These are phyloP conservation scores for Caerostris darwini DNA, from an alignment of 1,140 invertebrate genomes.

Conservation along the genomic window DNA sequence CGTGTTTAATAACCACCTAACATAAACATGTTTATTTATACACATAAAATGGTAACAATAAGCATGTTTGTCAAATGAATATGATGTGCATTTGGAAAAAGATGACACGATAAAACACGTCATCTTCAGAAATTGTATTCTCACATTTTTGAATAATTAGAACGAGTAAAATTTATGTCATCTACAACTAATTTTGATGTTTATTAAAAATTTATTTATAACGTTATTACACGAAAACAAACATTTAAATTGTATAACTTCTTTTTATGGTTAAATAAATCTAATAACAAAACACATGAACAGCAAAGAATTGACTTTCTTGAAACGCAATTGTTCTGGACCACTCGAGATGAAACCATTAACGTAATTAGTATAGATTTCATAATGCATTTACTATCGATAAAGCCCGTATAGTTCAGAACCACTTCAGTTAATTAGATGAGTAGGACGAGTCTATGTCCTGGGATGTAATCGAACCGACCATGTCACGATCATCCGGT, in stretches of 20 bases:
- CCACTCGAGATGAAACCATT: slow-evolving; percentile 8
- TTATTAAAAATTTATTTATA: neutral
- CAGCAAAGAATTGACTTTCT: neutral
- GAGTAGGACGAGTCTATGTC: neutral
- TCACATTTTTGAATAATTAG: too few species aligned
- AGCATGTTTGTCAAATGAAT: too few species aligned
- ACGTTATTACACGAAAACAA: neutral
- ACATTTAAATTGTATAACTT: neutral
- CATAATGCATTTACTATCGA: neutral
- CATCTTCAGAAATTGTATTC: too few species aligned
- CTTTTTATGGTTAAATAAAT: neutral
- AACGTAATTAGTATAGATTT: slow-evolving; percentile 24
- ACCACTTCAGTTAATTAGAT: slow-evolving; percentile 22
- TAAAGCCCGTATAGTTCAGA: neutral
- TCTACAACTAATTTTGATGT: too few species aligned
- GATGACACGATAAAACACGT: too few species aligned
- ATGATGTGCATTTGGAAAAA: too few species aligned
- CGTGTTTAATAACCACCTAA: too few species aligned
- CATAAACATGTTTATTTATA: too few species aligned
- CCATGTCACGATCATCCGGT: neutral
- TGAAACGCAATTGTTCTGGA: neutral
- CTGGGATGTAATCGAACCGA: slow-evolving; percentile 1
- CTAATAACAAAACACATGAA: neutral
- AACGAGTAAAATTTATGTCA: too few species aligned
- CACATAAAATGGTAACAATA: too few species aligned